Evolutionary conservation across 2,113 vertebrate genomes (phyloP).

Genomic region (Nycticryphes semicollaris): DNA sequence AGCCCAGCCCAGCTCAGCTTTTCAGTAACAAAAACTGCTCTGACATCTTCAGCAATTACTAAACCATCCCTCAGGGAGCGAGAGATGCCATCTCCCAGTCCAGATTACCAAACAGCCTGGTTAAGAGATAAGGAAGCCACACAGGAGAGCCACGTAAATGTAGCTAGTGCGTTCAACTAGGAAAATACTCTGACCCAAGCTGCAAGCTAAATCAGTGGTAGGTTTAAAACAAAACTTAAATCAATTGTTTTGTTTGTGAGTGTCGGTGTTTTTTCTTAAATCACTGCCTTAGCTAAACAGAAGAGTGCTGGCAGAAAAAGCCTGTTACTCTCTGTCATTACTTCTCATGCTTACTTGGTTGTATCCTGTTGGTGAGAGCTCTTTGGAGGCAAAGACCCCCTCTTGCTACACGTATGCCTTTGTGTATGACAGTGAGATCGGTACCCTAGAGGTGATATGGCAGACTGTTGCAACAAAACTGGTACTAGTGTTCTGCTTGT

Average conservation of each 20-base stretch:
- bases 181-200: not conserved
- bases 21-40: not conserved
- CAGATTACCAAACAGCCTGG: not conserved
- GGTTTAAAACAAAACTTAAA: not conserved
- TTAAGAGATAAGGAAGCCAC: not conserved
- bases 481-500: not conserved
- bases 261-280: not conserved
- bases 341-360: not conserved
- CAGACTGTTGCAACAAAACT: not conserved
- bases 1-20: not conserved
- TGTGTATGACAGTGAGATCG: not conserved
- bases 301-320: not conserved
- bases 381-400: not conserved
- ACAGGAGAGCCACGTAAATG: rapidly evolving
- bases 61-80: rapidly evolving
- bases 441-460: too few relatives aligned
- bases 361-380: not conserved
- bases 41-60: not conserved
- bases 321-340: not conserved
- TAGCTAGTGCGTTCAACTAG: not conserved
- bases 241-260: too few relatives aligned
- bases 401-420: not conserved
- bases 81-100: not conserved
- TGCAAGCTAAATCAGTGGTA: not conserved
- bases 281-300: not conserved